A percentile compares a stretch with the other conserved stretches of the same genome.
phyloP scores from a whole-genome alignment of 1,140 invertebrate species.

The Rhagoletis zephyria region DNA sequence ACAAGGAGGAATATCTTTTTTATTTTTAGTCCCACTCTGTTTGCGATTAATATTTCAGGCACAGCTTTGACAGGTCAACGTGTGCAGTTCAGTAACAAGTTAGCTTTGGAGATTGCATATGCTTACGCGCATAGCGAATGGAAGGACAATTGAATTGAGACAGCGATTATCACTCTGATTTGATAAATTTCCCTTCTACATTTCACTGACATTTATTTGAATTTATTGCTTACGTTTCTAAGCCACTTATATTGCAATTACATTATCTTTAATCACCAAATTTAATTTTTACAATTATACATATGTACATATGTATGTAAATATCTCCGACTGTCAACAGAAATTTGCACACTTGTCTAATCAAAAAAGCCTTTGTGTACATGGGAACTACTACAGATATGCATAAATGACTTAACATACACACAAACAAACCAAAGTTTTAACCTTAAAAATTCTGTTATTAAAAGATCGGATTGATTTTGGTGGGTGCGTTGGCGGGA shows the following conservation, averaged over 20 bases:
- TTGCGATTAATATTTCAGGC: slow-evolving; percentile 19
- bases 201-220: slow-evolving; percentile 6
- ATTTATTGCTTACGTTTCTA: slow-evolving; percentile 15
- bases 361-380: too few relatives aligned
- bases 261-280: background rate
- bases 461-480: too few relatives aligned
- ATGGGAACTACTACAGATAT: too few relatives aligned
- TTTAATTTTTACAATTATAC: background rate
- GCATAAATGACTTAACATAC: too few relatives aligned
- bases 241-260: background rate
- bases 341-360: background rate
- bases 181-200: background rate
- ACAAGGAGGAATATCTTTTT: too few relatives aligned
- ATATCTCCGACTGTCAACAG: background rate
- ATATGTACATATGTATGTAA: too few relatives aligned
- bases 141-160: background rate
- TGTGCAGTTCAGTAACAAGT: background rate
- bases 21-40: background rate
- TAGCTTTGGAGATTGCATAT: too few relatives aligned
- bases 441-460: too few relatives aligned
- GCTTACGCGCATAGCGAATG: too few relatives aligned
- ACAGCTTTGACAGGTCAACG: background rate
- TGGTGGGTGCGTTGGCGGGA: too few relatives aligned
- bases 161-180: background rate
- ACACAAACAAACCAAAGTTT: too few relatives aligned